phyloP scores from a whole-genome alignment of 2,113 vertebrate genomes.

The Pseudorhombus dupliciocellatus region DNA sequence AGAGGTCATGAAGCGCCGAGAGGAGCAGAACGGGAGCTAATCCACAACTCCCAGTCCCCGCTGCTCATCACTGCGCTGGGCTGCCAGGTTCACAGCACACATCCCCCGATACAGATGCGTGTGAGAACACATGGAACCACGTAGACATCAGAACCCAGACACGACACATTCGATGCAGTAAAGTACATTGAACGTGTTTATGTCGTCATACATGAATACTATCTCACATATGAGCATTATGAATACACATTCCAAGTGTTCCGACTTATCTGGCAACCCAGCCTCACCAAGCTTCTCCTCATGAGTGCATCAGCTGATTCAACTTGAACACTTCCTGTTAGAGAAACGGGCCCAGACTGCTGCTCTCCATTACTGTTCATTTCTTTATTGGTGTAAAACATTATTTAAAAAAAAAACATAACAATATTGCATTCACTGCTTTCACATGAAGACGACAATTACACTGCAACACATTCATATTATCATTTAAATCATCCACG shows the following conservation, averaged over 20 bases:
- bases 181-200: rapidly evolving
- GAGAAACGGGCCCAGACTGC: not conserved
- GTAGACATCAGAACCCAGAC: not conserved
- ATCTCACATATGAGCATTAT: not conserved
- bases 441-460: not conserved
- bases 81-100: slow-evolving; percentile 11
- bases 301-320: slow-evolving; percentile 51
- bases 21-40: slow-evolving; percentile 20
- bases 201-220: not conserved
- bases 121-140: not conserved
- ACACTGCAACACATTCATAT: not conserved
- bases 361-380: slow-evolving; percentile 6
- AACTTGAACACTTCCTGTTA: slow-evolving; percentile 3
- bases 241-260: not conserved
- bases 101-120: not conserved
- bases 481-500: not conserved
- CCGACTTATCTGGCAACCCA: slow-evolving; percentile 44
- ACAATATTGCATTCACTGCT: slow-evolving; percentile 8
- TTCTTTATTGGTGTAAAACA: slow-evolving; percentile 58
- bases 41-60: slow-evolving; percentile 39
- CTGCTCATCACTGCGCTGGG: slow-evolving; percentile 26
- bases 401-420: slow-evolving; percentile 25
- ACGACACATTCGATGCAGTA: rapidly evolving
- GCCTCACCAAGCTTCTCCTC: not conserved
- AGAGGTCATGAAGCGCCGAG: not conserved